Conservation (phyloP, 2,113 vertebrate species). For the Gymnorhina tibicen region DNA sequence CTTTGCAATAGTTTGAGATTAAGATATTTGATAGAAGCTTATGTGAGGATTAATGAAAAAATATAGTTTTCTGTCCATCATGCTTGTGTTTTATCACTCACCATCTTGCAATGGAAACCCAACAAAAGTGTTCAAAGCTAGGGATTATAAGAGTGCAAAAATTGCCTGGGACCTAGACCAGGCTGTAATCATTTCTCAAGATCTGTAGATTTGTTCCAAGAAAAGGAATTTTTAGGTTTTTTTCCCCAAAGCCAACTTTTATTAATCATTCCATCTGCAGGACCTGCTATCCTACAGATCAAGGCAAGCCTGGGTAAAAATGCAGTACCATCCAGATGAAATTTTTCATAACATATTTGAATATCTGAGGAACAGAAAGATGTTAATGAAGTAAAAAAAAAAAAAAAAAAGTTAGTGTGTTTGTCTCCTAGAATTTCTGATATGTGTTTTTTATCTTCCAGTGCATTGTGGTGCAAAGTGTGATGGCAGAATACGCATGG, state of each 20-base stretch:
- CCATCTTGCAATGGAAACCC: neutral
- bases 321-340: neutral
- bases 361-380: neutral
- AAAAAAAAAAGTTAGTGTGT: neutral
- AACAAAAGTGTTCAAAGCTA: neutral
- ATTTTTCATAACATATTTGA: neutral
- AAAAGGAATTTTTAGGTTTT: neutral
- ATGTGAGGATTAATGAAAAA: slow-evolving; percentile 12
- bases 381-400: neutral
- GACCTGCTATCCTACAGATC: neutral
- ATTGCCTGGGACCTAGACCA: neutral
- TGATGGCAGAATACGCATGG: neutral
- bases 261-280: neutral
- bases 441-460: neutral
- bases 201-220: neutral
- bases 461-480: neutral
- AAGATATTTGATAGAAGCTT: neutral
- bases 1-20: slow-evolving; percentile 1
- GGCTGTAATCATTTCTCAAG: neutral
- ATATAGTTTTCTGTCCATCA: neutral
- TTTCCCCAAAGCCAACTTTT: neutral
- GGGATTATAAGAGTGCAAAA: slow-evolving; percentile 1
- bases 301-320: neutral
- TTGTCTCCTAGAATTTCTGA: neutral
- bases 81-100: neutral